Percentiles rank a stretch among this genome's conserved stretches.
phyloP scores from a whole-genome alignment of 2,113 vertebrate species.

The Pycnonotus jocosus region DNA sequence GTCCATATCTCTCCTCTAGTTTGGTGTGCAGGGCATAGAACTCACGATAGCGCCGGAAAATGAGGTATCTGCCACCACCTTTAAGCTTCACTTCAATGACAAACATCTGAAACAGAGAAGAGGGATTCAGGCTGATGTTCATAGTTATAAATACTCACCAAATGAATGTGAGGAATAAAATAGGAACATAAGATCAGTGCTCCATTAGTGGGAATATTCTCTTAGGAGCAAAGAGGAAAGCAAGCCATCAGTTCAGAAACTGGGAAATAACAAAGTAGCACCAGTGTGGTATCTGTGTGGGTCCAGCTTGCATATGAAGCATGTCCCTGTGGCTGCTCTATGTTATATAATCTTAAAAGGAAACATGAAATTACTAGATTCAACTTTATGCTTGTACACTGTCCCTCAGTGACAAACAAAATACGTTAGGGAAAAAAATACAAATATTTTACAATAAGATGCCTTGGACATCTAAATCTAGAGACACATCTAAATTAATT shows the following conservation, averaged over 20 bases:
- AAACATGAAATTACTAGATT: not conserved
- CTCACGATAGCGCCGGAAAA: slow-evolving; percentile 89
- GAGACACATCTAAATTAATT: not conserved
- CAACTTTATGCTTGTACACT: not conserved
- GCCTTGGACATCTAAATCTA: not conserved
- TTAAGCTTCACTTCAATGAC: slow-evolving; percentile 94
- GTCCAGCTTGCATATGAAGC: not conserved
- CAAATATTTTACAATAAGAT: not conserved
- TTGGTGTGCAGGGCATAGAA: slow-evolving; percentile 84
- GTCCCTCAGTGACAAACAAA: not conserved
- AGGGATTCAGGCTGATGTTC: not conserved
- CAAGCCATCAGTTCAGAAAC: not conserved
- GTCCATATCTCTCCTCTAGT: slow-evolving; percentile 82
- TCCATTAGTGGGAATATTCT: not conserved
- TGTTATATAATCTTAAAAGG: not conserved
- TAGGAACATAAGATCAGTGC: not conserved
- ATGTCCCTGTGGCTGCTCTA: not conserved
- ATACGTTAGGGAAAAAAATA: not conserved
- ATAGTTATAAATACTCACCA: not conserved
- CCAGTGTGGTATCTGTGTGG: not conserved
- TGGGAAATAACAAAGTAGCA: not conserved
- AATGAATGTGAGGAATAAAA: not conserved
- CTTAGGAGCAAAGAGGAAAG: not conserved
- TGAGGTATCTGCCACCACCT: slow-evolving; percentile 88
- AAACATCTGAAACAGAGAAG: slow-evolving; percentile 75